phyloP scores from a whole-genome alignment of 2,797 vertebrate genomes.

The Rachycentron canadum region DNA sequence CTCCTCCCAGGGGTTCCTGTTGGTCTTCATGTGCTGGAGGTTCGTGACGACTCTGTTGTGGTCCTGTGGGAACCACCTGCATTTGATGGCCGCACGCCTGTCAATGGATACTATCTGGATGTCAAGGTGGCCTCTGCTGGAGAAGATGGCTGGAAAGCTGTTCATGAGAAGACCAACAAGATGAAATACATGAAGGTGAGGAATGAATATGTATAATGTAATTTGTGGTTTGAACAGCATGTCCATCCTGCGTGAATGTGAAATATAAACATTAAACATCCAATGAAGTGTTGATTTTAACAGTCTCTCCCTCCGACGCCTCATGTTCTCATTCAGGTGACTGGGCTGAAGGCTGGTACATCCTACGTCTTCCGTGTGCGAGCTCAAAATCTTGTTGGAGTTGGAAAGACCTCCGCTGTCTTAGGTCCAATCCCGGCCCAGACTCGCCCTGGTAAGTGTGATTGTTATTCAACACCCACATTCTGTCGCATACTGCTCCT shows the following conservation, averaged over 20 bases:
- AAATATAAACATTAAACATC: background rate
- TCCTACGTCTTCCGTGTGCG: slow-evolving; percentile 92
- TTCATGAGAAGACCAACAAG: slow-evolving; percentile 88
- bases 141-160: slow-evolving; percentile 89
- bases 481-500: slow-evolving; percentile 34
- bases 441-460: slow-evolving; percentile 90
- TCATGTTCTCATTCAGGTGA: slow-evolving; percentile 82
- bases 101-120: slow-evolving; percentile 95
- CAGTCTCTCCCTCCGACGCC: background rate
- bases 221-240: background rate
- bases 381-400: slow-evolving; percentile 93
- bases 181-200: slow-evolving; percentile 91
- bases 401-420: slow-evolving; percentile 89
- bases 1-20: slow-evolving; percentile 87
- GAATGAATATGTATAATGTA: background rate
- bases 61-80: slow-evolving; percentile 93
- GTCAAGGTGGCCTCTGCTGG: slow-evolving; percentile 88
- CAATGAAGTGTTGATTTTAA: slow-evolving; percentile 15
- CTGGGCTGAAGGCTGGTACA: slow-evolving; percentile 86
- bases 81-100: slow-evolving; percentile 90
- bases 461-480: slow-evolving; percentile 48
- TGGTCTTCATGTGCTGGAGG: slow-evolving; percentile 89
- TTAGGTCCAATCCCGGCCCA: slow-evolving; percentile 91
- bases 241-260: background rate
- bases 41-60: slow-evolving; percentile 92